Conservation (phyloP, 1,140 invertebrate species). For the Drosophila rufa region DNA sequence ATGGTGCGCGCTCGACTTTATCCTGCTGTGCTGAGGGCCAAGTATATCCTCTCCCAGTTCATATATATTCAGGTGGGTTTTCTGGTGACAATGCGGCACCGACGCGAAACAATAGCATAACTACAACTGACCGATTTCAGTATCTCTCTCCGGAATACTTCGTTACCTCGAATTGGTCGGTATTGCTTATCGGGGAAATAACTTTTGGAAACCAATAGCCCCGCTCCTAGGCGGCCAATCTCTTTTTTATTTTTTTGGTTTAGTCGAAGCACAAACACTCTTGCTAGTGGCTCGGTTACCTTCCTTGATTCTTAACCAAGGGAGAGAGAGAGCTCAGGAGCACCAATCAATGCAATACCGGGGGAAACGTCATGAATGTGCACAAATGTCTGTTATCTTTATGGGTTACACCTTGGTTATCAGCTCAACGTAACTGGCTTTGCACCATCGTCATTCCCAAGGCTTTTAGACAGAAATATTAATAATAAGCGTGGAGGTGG, state of each 20-base stretch:
- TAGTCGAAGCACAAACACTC: slow-evolving; percentile 27
- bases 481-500: background rate
- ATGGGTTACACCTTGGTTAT: slow-evolving; percentile 45
- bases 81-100: slow-evolving; percentile 36
- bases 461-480: background rate
- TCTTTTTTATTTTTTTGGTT: slow-evolving; percentile 7
- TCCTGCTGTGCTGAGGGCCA: slow-evolving; percentile 1
- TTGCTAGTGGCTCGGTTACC: background rate
- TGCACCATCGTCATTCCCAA: background rate
- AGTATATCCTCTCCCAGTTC: background rate
- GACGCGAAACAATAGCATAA: slow-evolving; percentile 68
- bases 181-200: slow-evolving; percentile 60
- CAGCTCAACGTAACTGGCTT: slow-evolving; percentile 18
- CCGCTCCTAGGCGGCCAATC: slow-evolving; percentile 17
- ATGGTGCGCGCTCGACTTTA: slow-evolving; percentile 19
- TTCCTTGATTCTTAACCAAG: background rate
- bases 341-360: slow-evolving; percentile 3
- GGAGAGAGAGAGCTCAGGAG: background rate
- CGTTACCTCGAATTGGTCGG: slow-evolving; percentile 60
- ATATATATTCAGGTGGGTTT: background rate
- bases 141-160: slow-evolving; percentile 43
- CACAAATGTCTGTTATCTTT: slow-evolving; percentile 29
- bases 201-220: slow-evolving; percentile 44
- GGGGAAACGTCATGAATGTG: slow-evolving; percentile 10
- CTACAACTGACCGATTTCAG: slow-evolving; percentile 62